These are phyloP conservation scores for Xanthorhoe designata DNA, from an alignment of 2,888 invertebrate species.

Conservation along the genomic window DNA sequence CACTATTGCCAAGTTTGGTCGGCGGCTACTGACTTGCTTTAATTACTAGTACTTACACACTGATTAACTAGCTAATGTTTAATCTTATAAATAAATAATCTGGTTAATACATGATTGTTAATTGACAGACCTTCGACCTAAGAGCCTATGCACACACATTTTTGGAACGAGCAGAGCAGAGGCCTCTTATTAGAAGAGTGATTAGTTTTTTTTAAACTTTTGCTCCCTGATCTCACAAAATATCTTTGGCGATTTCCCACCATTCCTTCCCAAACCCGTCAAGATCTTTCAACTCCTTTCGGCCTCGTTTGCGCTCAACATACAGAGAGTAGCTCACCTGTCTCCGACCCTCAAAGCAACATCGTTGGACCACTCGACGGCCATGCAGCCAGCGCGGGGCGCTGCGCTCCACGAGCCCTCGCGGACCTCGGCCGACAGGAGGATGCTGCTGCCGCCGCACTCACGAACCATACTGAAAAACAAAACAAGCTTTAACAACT, in stretches of 20 bases:
- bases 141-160: no score
- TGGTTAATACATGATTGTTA: slow-evolving; percentile 11
- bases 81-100: slow-evolving; percentile 2
- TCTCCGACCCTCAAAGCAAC: slow-evolving; percentile 91
- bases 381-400: slow-evolving; percentile 87
- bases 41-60: slow-evolving; percentile 24
- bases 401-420: slow-evolving; percentile 89
- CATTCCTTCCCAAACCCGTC: no score
- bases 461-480: slow-evolving; percentile 69
- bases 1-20: slow-evolving; percentile 19
- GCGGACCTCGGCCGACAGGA: slow-evolving; percentile 89
- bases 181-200: no score
- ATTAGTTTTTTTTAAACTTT: no score
- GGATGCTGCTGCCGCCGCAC: slow-evolving; percentile 64
- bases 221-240: no score
- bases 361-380: slow-evolving; percentile 94
- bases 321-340: slow-evolving; percentile 72
- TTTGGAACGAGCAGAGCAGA: no score
- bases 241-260: no score
- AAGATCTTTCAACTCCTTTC: no score
- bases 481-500: neutral
- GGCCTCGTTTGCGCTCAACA: no score
- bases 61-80: slow-evolving; percentile 9
- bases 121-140: slow-evolving; percentile 21
- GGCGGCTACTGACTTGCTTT: slow-evolving; percentile 19